Evolutionary conservation across 2,113 vertebrate species (phyloP), one percentile per base, ranked within the genome.

Genomic region (Bujurquina vittata): DNA sequence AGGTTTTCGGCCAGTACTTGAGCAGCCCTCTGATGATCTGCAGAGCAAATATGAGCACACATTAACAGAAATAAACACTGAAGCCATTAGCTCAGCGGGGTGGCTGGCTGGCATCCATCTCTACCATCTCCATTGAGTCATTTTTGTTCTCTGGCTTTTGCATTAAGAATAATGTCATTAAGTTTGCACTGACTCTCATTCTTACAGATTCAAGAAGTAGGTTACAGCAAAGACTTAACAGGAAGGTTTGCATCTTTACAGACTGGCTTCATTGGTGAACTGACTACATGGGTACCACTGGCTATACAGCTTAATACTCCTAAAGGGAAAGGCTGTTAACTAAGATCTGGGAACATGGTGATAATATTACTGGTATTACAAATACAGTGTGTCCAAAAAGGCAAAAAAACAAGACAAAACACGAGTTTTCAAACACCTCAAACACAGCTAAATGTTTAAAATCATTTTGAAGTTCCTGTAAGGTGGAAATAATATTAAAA

Each of bases 1-100:
- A 98, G 85, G 97, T 98, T 95, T 97, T 98, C 1, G 97, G 97
- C 97, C 97, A 98, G 88, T 97, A 98, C 91, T 97, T 98, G 81
- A 98, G 95, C 79, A 98, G 92, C 23, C 97, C 97, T 88, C 97
- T 95, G 91, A 98, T 97, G 88, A 98, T 97, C 97, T 98, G 94
- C 40, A 75, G 69, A 67, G 78, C 79, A 54, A 55, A 82, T 20
- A 84, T 20, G 67, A 74, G 77, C 54, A 37, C 23, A 37, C 1
- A 56, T 60, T 80, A 56, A 75, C 60, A 77, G 77, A 52, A 72
- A 80, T 86, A 74, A 65, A 87, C 78, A 76, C 35, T 11, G 55
- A 26, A 54, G 60, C 62, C 10, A 75, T 86, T 55, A 80, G 29
- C 15, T 78, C 83, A 80, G 79, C 76, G 29, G 49, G 54, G 56